phyloP scores from a whole-genome alignment of 2,113 vertebrate species.

The Hemiprocne comata region DNA sequence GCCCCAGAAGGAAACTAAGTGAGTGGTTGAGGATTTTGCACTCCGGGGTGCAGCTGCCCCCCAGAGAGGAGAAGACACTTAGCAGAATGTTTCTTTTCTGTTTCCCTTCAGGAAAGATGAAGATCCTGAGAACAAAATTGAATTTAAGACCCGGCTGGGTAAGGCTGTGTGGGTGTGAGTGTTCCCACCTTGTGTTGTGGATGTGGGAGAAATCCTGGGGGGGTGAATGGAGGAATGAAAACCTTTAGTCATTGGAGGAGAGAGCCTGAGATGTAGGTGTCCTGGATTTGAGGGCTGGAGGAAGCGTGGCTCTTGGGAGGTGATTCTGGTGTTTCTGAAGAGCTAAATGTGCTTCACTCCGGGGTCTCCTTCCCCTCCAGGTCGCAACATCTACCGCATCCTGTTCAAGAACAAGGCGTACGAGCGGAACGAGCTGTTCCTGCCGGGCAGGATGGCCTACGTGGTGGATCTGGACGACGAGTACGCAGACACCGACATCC shows the following conservation, averaged over 20 bases:
- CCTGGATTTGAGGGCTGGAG: background rate
- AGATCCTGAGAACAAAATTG: conserved; percentile 98
- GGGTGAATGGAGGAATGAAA: background rate
- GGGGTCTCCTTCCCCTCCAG: conserved; percentile 52
- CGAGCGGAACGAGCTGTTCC: conserved; percentile 94
- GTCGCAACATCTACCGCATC: conserved; percentile 92
- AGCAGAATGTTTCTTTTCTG: background rate
- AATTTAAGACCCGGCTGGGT: conserved; percentile 97
- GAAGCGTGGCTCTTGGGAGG: rapidly evolving
- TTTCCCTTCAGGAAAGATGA: conserved; percentile 88
- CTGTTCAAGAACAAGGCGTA: conserved; percentile 88
- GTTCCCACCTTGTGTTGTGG: background rate
- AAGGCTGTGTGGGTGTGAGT: conserved; percentile 45
- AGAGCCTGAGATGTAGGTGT: background rate
- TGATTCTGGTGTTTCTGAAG: rapidly evolving
- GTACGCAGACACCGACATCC: conserved; percentile 95
- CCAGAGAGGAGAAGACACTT: background rate
- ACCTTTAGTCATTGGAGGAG: background rate
- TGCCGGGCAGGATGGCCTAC: conserved; percentile 96
- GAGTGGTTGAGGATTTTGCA: conserved; percentile 15
- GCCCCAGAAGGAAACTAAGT: conserved; percentile 97
- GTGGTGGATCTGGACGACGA: conserved; percentile 98
- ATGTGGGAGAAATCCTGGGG: background rate
- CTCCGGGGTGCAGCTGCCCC: background rate
- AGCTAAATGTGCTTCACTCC: rapidly evolving